phyloP scores from a whole-genome alignment of 1,140 invertebrate genomes.

The Neelides sp. region DNA sequence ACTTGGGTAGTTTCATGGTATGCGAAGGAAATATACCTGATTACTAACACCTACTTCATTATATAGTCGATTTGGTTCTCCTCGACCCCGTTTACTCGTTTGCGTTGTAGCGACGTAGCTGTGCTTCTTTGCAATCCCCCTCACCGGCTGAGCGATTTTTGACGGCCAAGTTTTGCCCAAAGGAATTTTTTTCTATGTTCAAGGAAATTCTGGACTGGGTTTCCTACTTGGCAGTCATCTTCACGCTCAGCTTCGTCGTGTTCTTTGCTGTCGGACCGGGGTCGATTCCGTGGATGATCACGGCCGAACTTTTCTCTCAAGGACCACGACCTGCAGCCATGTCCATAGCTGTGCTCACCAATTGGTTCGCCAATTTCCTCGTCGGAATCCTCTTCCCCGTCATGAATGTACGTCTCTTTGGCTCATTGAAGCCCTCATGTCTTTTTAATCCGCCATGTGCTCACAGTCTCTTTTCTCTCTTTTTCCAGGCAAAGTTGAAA shows the following conservation, averaged over 20 bases:
- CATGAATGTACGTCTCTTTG: conserved; percentile 56
- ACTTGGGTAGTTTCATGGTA: too few relatives aligned
- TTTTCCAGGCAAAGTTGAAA: conserved; percentile 66
- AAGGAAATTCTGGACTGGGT: conserved; percentile 98
- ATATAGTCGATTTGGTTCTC: too few relatives aligned
- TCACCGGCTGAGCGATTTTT: too few relatives aligned
- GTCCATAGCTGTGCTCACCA: conserved; percentile 93
- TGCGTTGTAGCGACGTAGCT: too few relatives aligned
- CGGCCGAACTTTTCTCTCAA: conserved; percentile 94
- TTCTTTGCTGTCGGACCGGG: conserved; percentile 94
- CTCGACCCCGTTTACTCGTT: too few relatives aligned
- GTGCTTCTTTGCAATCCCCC: too few relatives aligned
- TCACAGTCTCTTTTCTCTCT: conserved; percentile 24
- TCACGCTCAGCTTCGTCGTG: conserved; percentile 84
- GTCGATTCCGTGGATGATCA: conserved; percentile 98
- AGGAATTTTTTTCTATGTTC: conserved; percentile 71
- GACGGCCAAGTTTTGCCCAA: conserved; percentile 8
- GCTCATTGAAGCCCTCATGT: too few relatives aligned
- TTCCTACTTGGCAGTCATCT: conserved; percentile 86
- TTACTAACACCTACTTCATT: too few relatives aligned
- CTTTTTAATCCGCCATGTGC: too few relatives aligned
- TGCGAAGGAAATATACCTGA: too few relatives aligned
- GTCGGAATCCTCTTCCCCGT: conserved; percentile 90
- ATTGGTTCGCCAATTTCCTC: conserved; percentile 96
- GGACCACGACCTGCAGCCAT: conserved; percentile 91